A percentile compares a stretch with the other conserved stretches of the same genome.
Evolutionary conservation across 2,797 vertebrate genomes (phyloP).

Genomic region (Morelia viridis): DNA sequence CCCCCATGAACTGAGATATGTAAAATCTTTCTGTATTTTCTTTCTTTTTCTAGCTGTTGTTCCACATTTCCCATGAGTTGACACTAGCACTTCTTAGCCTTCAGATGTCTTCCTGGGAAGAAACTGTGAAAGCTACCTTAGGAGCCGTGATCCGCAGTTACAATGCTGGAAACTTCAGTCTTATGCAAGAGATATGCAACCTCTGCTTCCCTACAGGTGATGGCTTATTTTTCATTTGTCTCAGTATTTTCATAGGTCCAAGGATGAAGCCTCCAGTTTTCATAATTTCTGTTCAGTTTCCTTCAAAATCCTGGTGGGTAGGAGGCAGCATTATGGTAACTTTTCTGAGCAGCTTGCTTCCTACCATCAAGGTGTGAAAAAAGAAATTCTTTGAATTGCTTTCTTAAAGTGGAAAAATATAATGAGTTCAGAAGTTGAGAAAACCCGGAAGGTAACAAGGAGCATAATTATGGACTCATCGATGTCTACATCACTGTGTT

Average conservation of each 20-base stretch:
- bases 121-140: slow-evolving; percentile 76
- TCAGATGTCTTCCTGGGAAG: slow-evolving; percentile 66
- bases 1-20: not conserved
- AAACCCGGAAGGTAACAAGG: not conserved
- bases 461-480: not conserved
- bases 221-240: not conserved
- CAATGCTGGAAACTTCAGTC: slow-evolving; percentile 74
- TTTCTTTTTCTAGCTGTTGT: slow-evolving; percentile 77
- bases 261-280: not conserved
- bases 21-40: not conserved
- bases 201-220: slow-evolving; percentile 82
- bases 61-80: slow-evolving; percentile 86
- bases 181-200: slow-evolving; percentile 80
- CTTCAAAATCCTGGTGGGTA: not conserved
- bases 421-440: not conserved
- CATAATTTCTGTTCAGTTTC: not conserved
- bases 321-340: not conserved
- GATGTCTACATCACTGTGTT: not conserved
- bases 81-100: slow-evolving; percentile 78
- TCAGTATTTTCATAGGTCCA: not conserved
- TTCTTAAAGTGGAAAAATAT: not conserved
- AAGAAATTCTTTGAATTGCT: not conserved
- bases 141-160: slow-evolving; percentile 74
- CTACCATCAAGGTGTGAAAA: not conserved
- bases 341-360: not conserved